phyloP scores from a whole-genome alignment of 2,888 invertebrate genomes.

The Athalia rosae region DNA sequence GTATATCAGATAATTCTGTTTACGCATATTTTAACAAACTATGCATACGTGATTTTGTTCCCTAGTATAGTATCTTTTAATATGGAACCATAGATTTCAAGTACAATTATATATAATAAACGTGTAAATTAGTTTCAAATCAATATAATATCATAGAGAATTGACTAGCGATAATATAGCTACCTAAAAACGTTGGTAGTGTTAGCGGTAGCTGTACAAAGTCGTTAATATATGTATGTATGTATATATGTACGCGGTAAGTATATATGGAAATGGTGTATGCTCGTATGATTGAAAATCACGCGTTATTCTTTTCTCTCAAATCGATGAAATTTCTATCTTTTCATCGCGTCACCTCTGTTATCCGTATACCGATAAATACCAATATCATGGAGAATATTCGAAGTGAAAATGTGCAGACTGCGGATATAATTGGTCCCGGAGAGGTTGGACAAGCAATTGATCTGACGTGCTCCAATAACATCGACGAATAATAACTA shows the following conservation, averaged over 20 bases:
- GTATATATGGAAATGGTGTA: background rate
- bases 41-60: no score
- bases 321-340: background rate
- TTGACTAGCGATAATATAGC: background rate
- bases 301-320: background rate
- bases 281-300: background rate
- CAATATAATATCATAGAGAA: background rate
- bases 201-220: conserved; percentile 17
- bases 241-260: background rate
- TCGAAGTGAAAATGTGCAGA: conserved; percentile 2
- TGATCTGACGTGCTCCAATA: conserved; percentile 5
- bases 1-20: no score
- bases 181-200: conserved; percentile 14
- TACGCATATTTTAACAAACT: no score
- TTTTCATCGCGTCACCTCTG: background rate
- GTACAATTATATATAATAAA: background rate
- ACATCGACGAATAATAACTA: conserved; percentile 10
- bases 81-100: no score
- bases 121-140: background rate
- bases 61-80: no score
- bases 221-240: conserved; percentile 1
- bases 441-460: conserved; percentile 16
- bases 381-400: background rate
- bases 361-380: background rate
- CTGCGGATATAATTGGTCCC: conserved; percentile 18